These are phyloP conservation scores for Drosophila helvetica DNA, from an alignment of 2,888 invertebrate species.

Conservation along the genomic window DNA sequence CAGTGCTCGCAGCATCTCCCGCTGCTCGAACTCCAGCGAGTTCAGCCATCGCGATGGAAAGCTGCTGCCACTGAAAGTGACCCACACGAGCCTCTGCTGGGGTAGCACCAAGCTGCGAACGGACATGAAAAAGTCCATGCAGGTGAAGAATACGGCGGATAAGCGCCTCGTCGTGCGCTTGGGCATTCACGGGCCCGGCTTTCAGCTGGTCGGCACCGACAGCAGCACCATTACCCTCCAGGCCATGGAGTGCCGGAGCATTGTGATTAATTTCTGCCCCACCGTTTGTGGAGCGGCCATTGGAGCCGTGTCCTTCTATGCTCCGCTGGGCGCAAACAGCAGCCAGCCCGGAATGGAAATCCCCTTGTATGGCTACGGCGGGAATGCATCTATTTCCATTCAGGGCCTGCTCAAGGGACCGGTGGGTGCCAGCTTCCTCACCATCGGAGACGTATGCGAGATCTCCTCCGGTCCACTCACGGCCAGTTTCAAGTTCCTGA, in stretches of 20 bases:
- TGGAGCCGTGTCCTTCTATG: constrained; percentile 85
- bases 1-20: constrained; percentile 74
- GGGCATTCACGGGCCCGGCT: constrained; percentile 84
- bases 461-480: constrained; percentile 82
- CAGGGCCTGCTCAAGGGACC: constrained; percentile 85
- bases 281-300: constrained; percentile 85
- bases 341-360: constrained; percentile 74
- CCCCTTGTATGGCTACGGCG: constrained; percentile 86
- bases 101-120: constrained; percentile 86
- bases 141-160: constrained; percentile 85
- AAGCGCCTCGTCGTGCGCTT: constrained; percentile 86
- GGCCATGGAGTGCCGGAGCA: constrained; percentile 85
- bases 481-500: constrained; percentile 85
- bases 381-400: constrained; percentile 85
- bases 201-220: constrained; percentile 82
- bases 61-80: constrained; percentile 85
- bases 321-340: constrained; percentile 81
- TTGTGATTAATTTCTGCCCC: constrained; percentile 86
- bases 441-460: constrained; percentile 85
- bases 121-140: constrained; percentile 85
- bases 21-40: constrained; percentile 82
- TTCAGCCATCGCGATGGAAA: constrained; percentile 82
- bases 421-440: constrained; percentile 86
- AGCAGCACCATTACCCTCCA: constrained; percentile 84
- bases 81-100: constrained; percentile 86